These are phyloP conservation scores for Petroica traversi DNA, from an alignment of 2,113 vertebrate species.

Conservation along the genomic window DNA sequence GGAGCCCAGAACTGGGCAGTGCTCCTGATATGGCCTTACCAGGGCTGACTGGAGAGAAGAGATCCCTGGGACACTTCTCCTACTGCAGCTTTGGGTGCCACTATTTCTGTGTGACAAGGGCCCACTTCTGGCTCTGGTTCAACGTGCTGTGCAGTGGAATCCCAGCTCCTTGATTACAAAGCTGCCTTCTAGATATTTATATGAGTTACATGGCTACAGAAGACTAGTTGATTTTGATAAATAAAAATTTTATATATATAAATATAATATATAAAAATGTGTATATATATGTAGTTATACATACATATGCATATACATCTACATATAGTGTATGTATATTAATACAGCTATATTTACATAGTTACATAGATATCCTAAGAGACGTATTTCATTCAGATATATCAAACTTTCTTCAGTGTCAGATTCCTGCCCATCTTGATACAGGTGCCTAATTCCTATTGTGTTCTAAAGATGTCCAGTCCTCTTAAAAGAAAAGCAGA, in stretches of 20 bases:
- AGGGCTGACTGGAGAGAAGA: neutral
- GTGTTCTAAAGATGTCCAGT: neutral
- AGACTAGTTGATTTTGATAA: neutral
- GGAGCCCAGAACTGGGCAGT: neutral
- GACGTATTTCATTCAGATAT: neutral
- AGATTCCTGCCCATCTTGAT: neutral
- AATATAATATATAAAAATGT: too few relatives aligned
- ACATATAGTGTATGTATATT: neutral
- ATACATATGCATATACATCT: too few relatives aligned
- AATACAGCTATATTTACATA: neutral
- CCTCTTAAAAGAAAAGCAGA: neutral
- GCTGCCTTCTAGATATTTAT: neutral
- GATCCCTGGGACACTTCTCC: neutral
- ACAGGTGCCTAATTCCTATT: neutral
- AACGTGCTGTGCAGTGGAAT: fast-evolving
- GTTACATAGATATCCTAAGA: neutral
- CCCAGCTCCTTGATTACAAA: neutral
- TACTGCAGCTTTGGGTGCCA: neutral
- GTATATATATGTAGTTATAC: neutral
- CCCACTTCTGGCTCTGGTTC: neutral
- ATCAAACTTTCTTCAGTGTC: neutral
- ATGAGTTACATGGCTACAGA: neutral
- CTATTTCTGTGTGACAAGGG: neutral
- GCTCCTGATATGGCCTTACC: neutral
- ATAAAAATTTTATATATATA: too few relatives aligned